Percentiles rank a stretch among this genome's conserved stretches.
phyloP scores from a whole-genome alignment of 2,797 vertebrate genomes.

The Telmatherina bonti region DNA sequence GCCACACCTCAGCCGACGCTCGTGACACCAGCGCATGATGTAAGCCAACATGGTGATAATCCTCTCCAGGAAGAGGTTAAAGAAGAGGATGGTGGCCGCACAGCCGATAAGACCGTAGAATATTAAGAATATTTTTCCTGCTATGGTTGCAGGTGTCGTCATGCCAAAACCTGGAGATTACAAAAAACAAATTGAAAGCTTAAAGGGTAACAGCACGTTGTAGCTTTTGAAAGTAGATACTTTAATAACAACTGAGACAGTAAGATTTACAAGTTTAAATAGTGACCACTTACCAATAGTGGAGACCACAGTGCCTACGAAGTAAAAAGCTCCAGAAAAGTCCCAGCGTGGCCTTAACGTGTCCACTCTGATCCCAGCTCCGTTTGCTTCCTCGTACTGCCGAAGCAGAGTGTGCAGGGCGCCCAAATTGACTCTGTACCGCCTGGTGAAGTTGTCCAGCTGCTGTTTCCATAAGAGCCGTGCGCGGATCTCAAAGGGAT shows the following conservation, averaged over 20 bases:
- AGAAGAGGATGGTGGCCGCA: constrained; percentile 87
- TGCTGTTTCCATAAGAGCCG: constrained; percentile 81
- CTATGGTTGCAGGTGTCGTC: constrained; percentile 84
- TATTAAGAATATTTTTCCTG: constrained; percentile 85
- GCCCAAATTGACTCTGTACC: constrained; percentile 74
- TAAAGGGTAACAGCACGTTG: neutral
- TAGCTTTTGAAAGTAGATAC: neutral
- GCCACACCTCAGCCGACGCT: constrained; percentile 76
- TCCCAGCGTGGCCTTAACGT: constrained; percentile 84
- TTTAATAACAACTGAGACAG: neutral
- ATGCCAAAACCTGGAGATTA: constrained; percentile 84
- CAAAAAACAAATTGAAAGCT: constrained; percentile 6
- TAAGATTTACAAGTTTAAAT: neutral
- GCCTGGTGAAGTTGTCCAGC: constrained; percentile 82
- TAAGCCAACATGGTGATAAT: constrained; percentile 88
- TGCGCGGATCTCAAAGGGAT: constrained; percentile 81
- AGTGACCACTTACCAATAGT: constrained; percentile 81
- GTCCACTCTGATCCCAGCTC: constrained; percentile 82
- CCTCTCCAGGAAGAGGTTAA: constrained; percentile 88
- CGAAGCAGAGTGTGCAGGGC: constrained; percentile 80
- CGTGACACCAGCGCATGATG: constrained; percentile 87
- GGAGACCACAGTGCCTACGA: constrained; percentile 86
- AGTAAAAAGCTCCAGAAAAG: constrained; percentile 87
- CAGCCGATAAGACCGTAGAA: constrained; percentile 88
- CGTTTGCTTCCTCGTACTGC: constrained; percentile 84